Conservation (phyloP, 2,888 invertebrate genomes). For the Anticlea derivata region DNA sequence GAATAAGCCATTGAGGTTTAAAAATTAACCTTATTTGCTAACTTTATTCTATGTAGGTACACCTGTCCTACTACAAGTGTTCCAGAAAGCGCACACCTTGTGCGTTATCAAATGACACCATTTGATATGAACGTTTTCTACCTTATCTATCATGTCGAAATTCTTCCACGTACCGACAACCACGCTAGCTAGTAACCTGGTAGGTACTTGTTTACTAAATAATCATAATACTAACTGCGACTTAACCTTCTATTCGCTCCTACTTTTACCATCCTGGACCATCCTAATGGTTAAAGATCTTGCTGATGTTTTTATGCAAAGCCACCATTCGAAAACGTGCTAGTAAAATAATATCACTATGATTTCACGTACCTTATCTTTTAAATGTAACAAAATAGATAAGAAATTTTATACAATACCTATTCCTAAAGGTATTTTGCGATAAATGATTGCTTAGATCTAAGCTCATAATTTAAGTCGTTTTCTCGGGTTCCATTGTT, state of each 20-base stretch:
- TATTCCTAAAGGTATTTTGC: conserved; percentile 8
- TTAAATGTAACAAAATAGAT: conserved; percentile 18
- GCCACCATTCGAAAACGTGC: neutral
- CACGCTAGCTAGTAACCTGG: conserved; percentile 48
- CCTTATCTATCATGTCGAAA: conserved; percentile 81
- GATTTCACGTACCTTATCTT: conserved; percentile 23
- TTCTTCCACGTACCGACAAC: conserved; percentile 76
- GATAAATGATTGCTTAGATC: neutral
- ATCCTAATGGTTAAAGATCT: too few relatives aligned
- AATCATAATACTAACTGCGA: neutral
- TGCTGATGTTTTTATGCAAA: neutral
- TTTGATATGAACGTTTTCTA: conserved; percentile 75
- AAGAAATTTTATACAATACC: conserved; percentile 16
- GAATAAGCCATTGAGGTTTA: too few relatives aligned
- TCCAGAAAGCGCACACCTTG: conserved; percentile 74
- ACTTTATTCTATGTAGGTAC: conserved; percentile 24
- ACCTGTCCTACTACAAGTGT: conserved; percentile 47
- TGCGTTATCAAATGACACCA: conserved; percentile 80
- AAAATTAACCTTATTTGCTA: neutral
- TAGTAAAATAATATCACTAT: conserved; percentile 3
- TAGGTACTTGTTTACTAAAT: conserved; percentile 16
- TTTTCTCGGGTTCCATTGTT: neutral
- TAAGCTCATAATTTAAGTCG: neutral
- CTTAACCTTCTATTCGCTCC: too few relatives aligned
- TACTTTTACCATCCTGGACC: too few relatives aligned